Percentiles rank a stretch among this genome's conserved stretches.
These are phyloP conservation scores for Ammodytes marinus DNA, from an alignment of 2,113 vertebrate species.

Conservation along the genomic window DNA sequence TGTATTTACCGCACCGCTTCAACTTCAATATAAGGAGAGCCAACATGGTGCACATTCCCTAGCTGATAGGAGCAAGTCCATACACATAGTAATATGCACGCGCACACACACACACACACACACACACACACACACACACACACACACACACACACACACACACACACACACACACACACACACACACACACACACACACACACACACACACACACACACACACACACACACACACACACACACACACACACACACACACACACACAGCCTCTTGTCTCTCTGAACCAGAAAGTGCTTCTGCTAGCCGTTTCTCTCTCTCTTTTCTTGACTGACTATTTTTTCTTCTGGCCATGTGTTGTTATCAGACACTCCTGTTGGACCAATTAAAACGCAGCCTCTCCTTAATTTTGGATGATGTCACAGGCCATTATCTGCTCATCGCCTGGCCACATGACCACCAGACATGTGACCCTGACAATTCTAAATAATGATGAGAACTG, in stretches of 20 bases:
- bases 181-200: constrained; percentile 5
- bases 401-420: constrained; percentile 70
- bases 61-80: constrained; percentile 23
- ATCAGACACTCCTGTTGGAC: constrained; percentile 58
- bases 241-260: neutral
- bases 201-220: constrained; percentile 18
- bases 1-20: constrained; percentile 66
- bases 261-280: constrained; percentile 47
- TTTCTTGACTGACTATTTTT: constrained; percentile 38
- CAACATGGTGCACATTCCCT: constrained; percentile 52
- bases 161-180: neutral
- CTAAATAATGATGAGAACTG: constrained; percentile 42
- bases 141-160: neutral
- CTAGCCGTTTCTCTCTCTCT: constrained; percentile 42
- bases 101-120: constrained; percentile 19
- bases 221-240: neutral
- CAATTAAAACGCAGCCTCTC: constrained; percentile 54
- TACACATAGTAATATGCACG: too few relatives aligned
- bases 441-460: constrained; percentile 45
- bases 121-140: neutral
- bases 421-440: constrained; percentile 57
- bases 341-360: constrained; percentile 26
- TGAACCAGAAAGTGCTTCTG: constrained; percentile 38
- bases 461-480: constrained; percentile 51
- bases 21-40: constrained; percentile 76